Base-by-base conservation (phyloP, 2,888 invertebrate species). In the Drosophila quinaria region DNA sequence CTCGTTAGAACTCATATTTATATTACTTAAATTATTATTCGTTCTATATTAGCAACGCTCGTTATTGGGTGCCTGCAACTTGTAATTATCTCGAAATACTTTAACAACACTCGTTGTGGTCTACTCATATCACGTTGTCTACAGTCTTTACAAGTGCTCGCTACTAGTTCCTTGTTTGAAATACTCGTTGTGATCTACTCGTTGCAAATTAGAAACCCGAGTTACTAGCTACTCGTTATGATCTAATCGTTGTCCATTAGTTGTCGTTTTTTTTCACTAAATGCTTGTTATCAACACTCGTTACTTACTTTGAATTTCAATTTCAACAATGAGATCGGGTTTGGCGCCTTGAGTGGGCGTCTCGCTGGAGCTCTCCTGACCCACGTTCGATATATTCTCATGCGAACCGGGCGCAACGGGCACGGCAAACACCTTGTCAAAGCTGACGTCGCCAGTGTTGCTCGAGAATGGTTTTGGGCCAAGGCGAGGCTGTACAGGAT, bases 401-500 rank as follows among this genome's bases (percentile, higher is more conserved):
- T 91, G 92, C 3, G 91, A 92, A 4, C 92, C 95, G 0, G 96
- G 96, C 1, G 95, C 96, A 2, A 95, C 94, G 0, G 97, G 97
- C 8, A 97, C 97, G 0, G 96, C 95, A 92, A 97, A 97, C 25
- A 97, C 96, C 90, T 96, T 96, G 91, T 96, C 96, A 88, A 97
- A 96, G 0, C 95, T 95, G 87, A 96, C 96, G 81, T 96, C 95
- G 63, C 96, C 96, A 4, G 96, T 94, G 35, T 96, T 95, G 44
- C 96, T 96, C 9, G 97, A 96, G 92, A 97, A 97, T 29, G 97
- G 97, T 91, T 97, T 97, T 41, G 97, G 97, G 3, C 97, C 97
- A 50, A 97, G 94, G 25, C 97, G 95, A 47, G 97, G 97, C 97
- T 97, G 93, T 51, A 76, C 70, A 63, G 65, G 5, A 33, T 11